Evolutionary conservation across 2,797 vertebrate species (phyloP), one percentile per base, ranked within the genome.

Genomic region (Melanogrammus aeglefinus): DNA sequence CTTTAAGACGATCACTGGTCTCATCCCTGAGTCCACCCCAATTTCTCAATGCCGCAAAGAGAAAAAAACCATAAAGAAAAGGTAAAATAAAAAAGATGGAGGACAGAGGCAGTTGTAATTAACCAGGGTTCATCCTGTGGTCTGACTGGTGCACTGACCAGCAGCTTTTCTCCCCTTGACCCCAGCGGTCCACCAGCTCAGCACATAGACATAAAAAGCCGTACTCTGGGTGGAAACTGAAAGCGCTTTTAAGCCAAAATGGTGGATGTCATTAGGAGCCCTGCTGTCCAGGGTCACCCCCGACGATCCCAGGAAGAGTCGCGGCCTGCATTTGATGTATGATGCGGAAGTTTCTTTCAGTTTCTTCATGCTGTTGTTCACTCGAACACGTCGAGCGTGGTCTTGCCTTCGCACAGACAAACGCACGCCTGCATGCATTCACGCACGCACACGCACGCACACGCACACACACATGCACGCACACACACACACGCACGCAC

Each of bases 141-240:
- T 87, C 87, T 89, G 88, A 90, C 80, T 77, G 3, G 63, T 75
- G 72, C 85, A 78, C 84, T 86, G 84, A 88, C 90, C 88, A 86
- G 87, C 87, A 84, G 82, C 80, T 91, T 91, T 85, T 82, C 82
- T 94, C 87, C 89, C 94, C 94, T 92, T 95, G 94, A 95, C 94
- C 94, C 86, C 66, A 82, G 74, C 44, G 66, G 86, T 86, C 76
- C 85, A 91, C 84, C 84, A 92, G 85, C 91, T 93, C 91, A 93
- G 94, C 93, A 94, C 85, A 92, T 91, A 86, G 81, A 85, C 90
- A 90, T 88, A 91, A 91, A 93, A 92, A 90, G 88, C 82, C 83
- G 83, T 82, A 78, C 88, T 85, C 88, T 88, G 80, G 87, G 85
- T 87, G 86, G 82, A 92, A 92, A 91, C 81, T 51, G 63, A 83